These are phyloP conservation scores for Acropora yongei DNA, from an alignment of 64 coral and sea anemone genomes.

Conservation along the genomic window DNA sequence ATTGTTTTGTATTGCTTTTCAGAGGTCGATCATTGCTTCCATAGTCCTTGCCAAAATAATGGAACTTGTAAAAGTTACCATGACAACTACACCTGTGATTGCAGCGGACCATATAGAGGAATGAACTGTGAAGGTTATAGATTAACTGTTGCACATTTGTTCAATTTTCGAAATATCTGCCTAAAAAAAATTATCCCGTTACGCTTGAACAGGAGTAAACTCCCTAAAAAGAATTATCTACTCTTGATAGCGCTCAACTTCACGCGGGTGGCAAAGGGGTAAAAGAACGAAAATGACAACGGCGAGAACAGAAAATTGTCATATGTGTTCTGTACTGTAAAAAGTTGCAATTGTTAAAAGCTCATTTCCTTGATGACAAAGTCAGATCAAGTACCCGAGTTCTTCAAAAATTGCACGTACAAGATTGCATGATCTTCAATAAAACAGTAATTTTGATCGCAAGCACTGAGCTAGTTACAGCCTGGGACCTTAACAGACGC, in stretches of 20 bases:
- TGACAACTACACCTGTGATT: background rate
- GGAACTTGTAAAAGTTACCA: background rate
- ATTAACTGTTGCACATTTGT: background rate
- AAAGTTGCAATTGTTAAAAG: no score
- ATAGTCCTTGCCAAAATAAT: background rate
- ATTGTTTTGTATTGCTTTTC: background rate
- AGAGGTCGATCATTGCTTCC: constrained; percentile 7
- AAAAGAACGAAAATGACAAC: no score
- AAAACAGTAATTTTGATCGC: background rate
- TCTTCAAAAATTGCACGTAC: no score
- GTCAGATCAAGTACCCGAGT: no score
- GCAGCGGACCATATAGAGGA: background rate
- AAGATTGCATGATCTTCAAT: no score
- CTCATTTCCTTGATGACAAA: no score
- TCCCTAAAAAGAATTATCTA: background rate
- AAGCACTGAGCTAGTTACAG: background rate
- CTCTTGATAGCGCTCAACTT: no score
- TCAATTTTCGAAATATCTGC: no score
- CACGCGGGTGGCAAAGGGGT: no score
- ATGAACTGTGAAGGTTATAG: background rate
- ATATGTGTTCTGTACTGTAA: no score
- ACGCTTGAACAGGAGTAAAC: background rate
- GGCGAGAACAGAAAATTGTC: no score
- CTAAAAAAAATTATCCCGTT: background rate
- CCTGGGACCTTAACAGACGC: background rate